Base-by-base conservation (phyloP, 2,888 invertebrate genomes). In the Torymus aiolomorphi region DNA sequence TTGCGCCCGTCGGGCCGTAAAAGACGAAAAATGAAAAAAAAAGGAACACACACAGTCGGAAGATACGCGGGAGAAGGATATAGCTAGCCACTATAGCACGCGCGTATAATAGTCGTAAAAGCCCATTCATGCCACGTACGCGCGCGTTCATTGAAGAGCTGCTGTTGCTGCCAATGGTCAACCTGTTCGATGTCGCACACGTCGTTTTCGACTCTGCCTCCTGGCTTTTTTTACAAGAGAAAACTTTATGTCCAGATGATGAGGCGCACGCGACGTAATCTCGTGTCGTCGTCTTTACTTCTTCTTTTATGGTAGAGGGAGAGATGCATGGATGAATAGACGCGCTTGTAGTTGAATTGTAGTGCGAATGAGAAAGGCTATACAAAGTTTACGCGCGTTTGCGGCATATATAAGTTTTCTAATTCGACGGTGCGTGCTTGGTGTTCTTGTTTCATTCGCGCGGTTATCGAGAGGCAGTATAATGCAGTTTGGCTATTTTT, bases 91-190 rank as follows among this genome's bases (percentile, higher is more conserved):
- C 16, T 42, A 31, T 31, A 31, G 8, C 42, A 42, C 42, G 1
- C 42, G 42, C 8, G 8, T 42, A 42, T 42, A 42, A 52, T 81
- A 82, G 85, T 87, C 87, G 82, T 88, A 88, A 88, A 85, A 87
- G 83, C 86, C 87, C 90, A 89, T 89, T 89, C 89, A 89, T 87
- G 81, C 83, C n/a, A 71, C n/a, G 73, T 66, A 52, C 20, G 51
- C 42, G 24, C 54, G 57, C 62, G 52, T 76, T 71, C 76, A 76
- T 80, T 76, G 57, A 76, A n/a, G 16, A 59, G 20, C 24, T 76
- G 63, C 63, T 57, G 12, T 20, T 31, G 16, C 16, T 8, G 49
- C 49, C 52, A 61, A 69, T 62, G 80, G 76, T 67, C 76, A 80
- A 76, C 76, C 67, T 76, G 74, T 79, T 70, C 49, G 49, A 51